A percentile compares a stretch with the other conserved stretches of the same genome.
Conservation (phyloP, 2,888 invertebrate genomes). For the Iselma pallidipennis region DNA sequence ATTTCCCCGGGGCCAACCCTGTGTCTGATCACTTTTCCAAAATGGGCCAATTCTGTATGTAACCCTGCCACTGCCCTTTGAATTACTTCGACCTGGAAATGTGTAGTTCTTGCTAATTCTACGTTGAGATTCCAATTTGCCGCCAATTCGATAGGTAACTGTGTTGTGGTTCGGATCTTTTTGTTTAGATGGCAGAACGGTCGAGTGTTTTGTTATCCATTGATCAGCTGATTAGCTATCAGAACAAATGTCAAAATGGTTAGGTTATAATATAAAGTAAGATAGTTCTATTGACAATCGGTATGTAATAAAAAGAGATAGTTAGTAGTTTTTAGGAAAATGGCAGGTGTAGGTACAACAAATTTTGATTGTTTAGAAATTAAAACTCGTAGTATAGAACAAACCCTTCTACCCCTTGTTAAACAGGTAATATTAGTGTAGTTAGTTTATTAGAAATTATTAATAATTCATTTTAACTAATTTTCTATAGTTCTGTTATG, state of each 20-base stretch:
- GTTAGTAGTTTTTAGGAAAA: constrained; percentile 56
- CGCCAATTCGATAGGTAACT: neutral
- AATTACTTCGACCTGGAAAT: no score
- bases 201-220: neutral
- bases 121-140: neutral
- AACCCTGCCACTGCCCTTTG: no score
- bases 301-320: constrained; percentile 36
- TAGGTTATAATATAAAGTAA: constrained; percentile 40
- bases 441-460: constrained; percentile 24
- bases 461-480: constrained; percentile 8
- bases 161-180: neutral
- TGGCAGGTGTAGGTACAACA: constrained; percentile 63
- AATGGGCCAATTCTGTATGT: no score
- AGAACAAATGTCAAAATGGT: constrained; percentile 19
- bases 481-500: neutral
- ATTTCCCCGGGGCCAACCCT: no score
- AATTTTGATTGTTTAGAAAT: constrained; percentile 74
- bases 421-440: constrained; percentile 76
- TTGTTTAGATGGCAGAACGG: neutral
- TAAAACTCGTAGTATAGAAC: constrained; percentile 92
- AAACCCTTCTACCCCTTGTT: constrained; percentile 89
- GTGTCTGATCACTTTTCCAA: no score
- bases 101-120: no score
- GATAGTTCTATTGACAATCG: constrained; percentile 28
- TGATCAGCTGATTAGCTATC: constrained; percentile 41